Evolutionary conservation across 2,888 invertebrate species (phyloP), one percentile per base, ranked within the genome.

Genomic region (Ischnus inquisitorius): DNA sequence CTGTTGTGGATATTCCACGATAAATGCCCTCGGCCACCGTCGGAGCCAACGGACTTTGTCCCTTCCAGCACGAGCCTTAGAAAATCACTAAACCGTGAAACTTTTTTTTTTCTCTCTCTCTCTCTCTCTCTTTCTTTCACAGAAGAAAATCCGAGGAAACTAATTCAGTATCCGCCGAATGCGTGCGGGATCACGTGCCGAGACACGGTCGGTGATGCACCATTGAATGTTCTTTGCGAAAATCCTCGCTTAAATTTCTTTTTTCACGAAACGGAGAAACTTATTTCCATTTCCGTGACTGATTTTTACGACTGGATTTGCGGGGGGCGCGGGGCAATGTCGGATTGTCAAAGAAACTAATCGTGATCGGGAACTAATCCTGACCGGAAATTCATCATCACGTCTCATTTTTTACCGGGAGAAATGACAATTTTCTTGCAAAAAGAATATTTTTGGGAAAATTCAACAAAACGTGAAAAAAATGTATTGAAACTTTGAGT

Each of bases 171-270:
- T 79, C 82, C 79, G 12, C 1, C 48, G 51, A 80, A 76, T 64
- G 69, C 12, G 64, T 28, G 78, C 28, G 28, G 6, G 64, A 25
- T 81, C 87, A 76, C 87, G 85, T 75, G 76, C 79, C 81, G 68
- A 75, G 54, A 65, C 79, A 22, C 57, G 75, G 65, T 88, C 89
- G 88, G 88, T 89, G 90, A 88, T 14, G 84, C 69, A 67, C 57
- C 89, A 88, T 88, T 72, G 69, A 81, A 87, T 88, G 64, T 57
- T 57, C 48, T 41, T n/a, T 54, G 43, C 8, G 14, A 57, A 39
- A 67, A 43, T 72, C 48, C 39, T 19, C 8, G 14, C 10, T 1
- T 12, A 8, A 34, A 54, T 71, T 80, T 75, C 62, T 62, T 48
- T 41, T 75, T 62, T 25, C 25, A 41, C 34, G 25, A 48, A 51